Conservation (phyloP, 37 sponge, comb jelly and placozoan genomes). For the Cladorhizidae sp. region DNA sequence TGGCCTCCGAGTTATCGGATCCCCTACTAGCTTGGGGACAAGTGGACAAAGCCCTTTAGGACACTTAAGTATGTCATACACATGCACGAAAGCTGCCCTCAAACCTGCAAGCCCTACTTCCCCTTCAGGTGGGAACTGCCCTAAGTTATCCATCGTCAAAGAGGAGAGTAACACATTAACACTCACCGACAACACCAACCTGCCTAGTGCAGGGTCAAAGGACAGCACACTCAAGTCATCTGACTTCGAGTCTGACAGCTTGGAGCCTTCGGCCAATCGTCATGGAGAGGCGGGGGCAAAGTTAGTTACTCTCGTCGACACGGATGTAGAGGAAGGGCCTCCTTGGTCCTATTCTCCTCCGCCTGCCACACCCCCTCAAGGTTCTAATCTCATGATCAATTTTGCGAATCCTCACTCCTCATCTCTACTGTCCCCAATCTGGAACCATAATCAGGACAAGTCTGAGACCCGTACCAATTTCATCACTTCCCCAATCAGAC, state of each 20-base stretch:
- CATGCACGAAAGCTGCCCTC: no score
- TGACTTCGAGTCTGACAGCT: constrained; percentile 40
- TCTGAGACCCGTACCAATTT: constrained; percentile 45
- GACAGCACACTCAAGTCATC: constrained; percentile 36
- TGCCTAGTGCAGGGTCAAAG: constrained; percentile 1
- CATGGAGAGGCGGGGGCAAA: no score
- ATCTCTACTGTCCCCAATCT: constrained; percentile 67
- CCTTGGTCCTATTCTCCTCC: no score
- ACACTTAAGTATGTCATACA: no score
- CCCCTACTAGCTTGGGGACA: neutral
- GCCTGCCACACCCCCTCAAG: constrained; percentile 8
- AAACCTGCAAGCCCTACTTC: no score
- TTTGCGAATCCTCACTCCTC: constrained; percentile 26
- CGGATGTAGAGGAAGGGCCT: no score
- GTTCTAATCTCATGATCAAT: constrained; percentile 55
- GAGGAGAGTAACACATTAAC: constrained; percentile 12
- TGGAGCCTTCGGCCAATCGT: no score
- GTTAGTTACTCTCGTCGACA: no score
- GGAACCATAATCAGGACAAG: constrained; percentile 53
- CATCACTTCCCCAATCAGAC: constrained; percentile 67
- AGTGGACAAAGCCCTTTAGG: neutral
- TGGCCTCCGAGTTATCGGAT: neutral
- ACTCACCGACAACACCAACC: neutral
- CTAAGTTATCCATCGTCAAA: constrained; percentile 7
- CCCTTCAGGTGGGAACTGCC: neutral